Conservation (phyloP, 2,797 vertebrate species). For the Meriones psammophilus region DNA sequence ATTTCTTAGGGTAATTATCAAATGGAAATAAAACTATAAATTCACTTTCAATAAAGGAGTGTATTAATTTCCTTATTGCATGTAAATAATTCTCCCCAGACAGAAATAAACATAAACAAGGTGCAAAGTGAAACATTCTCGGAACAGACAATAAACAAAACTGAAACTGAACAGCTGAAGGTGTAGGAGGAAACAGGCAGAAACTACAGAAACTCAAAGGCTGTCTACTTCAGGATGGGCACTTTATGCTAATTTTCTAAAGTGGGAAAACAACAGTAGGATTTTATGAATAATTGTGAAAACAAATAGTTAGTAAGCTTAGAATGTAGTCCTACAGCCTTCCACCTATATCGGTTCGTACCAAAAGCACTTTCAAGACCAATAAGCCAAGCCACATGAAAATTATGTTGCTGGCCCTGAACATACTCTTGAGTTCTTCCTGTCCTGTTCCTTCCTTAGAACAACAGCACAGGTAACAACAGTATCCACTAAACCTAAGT, state of each 20-base stretch:
- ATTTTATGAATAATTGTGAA: conserved; percentile 20
- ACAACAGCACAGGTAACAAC: conserved; percentile 83
- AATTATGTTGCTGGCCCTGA: conserved; percentile 58
- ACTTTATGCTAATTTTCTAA: conserved; percentile 28
- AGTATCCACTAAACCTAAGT: conserved; percentile 84
- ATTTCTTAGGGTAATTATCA: conserved; percentile 43
- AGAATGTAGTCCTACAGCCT: background rate
- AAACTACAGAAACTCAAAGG: background rate
- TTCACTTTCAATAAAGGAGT: background rate
- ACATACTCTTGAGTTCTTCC: conserved; percentile 82
- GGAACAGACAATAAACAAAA: conserved; percentile 55
- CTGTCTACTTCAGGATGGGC: conserved; percentile 23
- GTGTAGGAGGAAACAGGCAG: background rate
- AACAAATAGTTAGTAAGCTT: conserved; percentile 15
- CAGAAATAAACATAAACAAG: background rate
- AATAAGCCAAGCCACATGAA: conserved; percentile 4
- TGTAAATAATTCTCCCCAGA: conserved; percentile 47
- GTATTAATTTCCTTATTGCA: conserved; percentile 31
- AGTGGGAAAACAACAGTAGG: conserved; percentile 5
- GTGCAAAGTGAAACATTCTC: conserved; percentile 71
- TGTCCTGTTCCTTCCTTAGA: conserved; percentile 86
- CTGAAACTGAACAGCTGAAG: conserved; percentile 64
- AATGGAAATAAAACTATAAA: conserved; percentile 29
- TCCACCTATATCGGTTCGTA: background rate
- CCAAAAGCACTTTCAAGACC: conserved; percentile 22